Conservation (phyloP, 2,113 vertebrate species). For the Agapornis roseicollis region DNA sequence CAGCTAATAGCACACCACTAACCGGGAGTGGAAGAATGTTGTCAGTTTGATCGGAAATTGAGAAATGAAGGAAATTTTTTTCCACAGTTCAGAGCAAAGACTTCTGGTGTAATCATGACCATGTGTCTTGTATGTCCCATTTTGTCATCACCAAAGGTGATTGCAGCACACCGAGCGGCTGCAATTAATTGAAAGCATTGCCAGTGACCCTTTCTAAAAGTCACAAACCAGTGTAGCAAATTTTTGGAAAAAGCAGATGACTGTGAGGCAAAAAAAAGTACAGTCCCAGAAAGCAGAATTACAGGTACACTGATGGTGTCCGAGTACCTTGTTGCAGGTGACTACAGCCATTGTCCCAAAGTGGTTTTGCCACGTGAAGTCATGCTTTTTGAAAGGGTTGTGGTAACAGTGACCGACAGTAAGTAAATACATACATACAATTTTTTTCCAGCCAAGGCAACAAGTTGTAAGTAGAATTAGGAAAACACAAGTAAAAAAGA, state of each 20-base stretch:
- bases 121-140: not conserved
- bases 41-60: not conserved
- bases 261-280: not conserved
- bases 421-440: accelerated
- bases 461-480: not conserved
- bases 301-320: not conserved
- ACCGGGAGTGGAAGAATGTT: not conserved
- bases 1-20: not conserved
- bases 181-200: not conserved
- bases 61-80: not conserved
- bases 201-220: not conserved
- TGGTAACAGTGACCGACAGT: not conserved
- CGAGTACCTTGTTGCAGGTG: not conserved
- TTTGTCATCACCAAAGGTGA: not conserved
- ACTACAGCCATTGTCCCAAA: accelerated
- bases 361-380: not conserved
- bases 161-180: not conserved
- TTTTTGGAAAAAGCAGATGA: not conserved
- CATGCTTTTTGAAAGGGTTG: not conserved
- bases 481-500: not conserved
- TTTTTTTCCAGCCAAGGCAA: not conserved
- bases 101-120: not conserved
- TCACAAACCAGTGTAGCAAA: accelerated
- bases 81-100: not conserved
- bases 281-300: not conserved